A percentile compares a stretch with the other conserved stretches of the same genome.
Evolutionary conservation across 2,797 vertebrate genomes (phyloP).

Genomic region (Ficedula albicollis): DNA sequence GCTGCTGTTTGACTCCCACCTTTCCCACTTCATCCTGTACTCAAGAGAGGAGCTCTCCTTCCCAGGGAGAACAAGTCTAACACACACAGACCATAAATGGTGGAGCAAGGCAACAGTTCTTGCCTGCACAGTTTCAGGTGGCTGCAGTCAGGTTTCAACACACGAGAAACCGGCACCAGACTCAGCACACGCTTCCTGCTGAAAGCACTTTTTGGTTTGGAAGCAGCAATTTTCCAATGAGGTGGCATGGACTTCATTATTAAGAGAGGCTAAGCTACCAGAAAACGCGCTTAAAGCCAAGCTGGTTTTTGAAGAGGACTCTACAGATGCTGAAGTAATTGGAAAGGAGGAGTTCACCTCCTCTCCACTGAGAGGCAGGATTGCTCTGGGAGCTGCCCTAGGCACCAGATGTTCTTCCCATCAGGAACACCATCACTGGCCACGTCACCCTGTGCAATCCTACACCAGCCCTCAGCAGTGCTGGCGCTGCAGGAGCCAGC

Average conservation of each 20-base stretch:
- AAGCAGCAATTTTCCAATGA: background rate
- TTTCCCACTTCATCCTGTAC: background rate
- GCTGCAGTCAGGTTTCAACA: background rate
- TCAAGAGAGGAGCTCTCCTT: background rate
- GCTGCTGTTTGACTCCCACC: background rate
- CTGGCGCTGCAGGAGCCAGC: background rate
- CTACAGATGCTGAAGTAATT: background rate
- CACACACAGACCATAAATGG: background rate
- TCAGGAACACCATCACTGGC: background rate
- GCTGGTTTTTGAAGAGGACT: background rate
- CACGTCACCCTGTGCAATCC: constrained; percentile 11
- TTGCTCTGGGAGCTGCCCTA: background rate
- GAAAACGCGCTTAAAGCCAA: background rate
- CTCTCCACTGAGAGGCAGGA: constrained; percentile 27
- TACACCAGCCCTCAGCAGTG: background rate
- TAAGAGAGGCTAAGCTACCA: background rate
- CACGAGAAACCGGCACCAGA: background rate
- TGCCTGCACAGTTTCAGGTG: background rate
- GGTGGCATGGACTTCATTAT: background rate
- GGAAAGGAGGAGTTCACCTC: background rate
- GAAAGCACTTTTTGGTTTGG: background rate
- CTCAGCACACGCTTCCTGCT: background rate
- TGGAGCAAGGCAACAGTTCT: background rate
- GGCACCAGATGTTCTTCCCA: background rate
- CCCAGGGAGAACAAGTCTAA: background rate